Evolutionary conservation across 1,140 invertebrate species (phyloP).

Genomic region (Holcopasites calliopsidis): DNA sequence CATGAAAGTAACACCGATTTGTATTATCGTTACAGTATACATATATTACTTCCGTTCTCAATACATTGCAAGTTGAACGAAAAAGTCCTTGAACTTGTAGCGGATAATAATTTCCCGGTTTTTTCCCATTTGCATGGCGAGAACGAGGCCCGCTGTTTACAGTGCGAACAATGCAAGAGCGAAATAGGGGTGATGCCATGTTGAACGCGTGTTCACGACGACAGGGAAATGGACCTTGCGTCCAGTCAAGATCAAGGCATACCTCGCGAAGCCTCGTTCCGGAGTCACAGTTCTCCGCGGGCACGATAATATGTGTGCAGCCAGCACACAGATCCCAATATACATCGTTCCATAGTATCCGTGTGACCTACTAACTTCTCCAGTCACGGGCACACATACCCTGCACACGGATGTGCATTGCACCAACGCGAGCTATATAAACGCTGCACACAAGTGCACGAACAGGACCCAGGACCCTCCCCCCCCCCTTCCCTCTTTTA

Average conservation of each 20-base stretch:
- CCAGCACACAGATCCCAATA: constrained; percentile 47
- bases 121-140: not conserved
- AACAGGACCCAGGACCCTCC: constrained; percentile 16
- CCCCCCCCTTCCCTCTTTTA: not conserved
- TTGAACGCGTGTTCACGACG: constrained; percentile 39
- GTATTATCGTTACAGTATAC: too few relatives aligned
- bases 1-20: too few relatives aligned
- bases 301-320: constrained; percentile 8
- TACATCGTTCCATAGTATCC: constrained; percentile 36
- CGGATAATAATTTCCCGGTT: not conserved
- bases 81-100: not conserved
- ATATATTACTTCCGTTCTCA: not conserved
- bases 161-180: constrained; percentile 1
- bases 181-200: constrained; percentile 19
- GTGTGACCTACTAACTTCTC: constrained; percentile 59
- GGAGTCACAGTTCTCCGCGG: constrained; percentile 32
- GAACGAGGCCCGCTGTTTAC: not conserved
- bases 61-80: not conserved
- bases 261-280: constrained; percentile 21
- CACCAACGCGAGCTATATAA: constrained; percentile 11
- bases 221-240: constrained; percentile 67
- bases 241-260: constrained; percentile 75
- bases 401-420: constrained; percentile 29
- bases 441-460: constrained; percentile 19
- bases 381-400: constrained; percentile 7